A percentile compares a stretch with the other conserved stretches of the same genome.
These are phyloP conservation scores for Synanthedon myopaeformis DNA, from an alignment of 2,888 invertebrate species.

Conservation along the genomic window DNA sequence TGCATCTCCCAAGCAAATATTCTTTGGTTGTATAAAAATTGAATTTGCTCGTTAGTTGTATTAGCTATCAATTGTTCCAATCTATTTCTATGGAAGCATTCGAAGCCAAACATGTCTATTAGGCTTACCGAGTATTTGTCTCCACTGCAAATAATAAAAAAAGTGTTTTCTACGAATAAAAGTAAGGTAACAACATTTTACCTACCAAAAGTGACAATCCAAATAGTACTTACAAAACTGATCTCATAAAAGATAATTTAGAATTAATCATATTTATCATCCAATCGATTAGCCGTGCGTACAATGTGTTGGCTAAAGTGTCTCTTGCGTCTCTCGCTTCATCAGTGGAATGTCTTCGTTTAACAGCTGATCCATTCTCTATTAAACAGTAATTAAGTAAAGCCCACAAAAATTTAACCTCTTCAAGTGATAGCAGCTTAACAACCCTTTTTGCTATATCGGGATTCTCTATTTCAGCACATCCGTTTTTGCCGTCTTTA, in stretches of 20 bases:
- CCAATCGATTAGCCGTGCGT: constrained; percentile 89
- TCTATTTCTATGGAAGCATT: constrained; percentile 88
- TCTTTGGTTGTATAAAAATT: constrained; percentile 92
- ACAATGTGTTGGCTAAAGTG: constrained; percentile 86
- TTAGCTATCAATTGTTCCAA: constrained; percentile 91
- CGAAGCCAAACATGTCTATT: constrained; percentile 92
- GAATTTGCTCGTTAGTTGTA: constrained; percentile 91
- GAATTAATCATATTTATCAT: constrained; percentile 87
- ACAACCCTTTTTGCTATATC: constrained; percentile 80
- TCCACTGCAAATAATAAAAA: constrained; percentile 72
- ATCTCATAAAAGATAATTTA: constrained; percentile 83
- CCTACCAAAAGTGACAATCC: background rate
- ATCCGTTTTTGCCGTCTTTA: constrained; percentile 73
- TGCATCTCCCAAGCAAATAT: constrained; percentile 93
- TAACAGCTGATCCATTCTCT: constrained; percentile 77
- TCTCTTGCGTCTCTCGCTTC: constrained; percentile 89
- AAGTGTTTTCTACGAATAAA: background rate
- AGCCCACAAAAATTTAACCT: constrained; percentile 86
- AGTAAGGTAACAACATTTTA: background rate
- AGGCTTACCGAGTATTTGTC: constrained; percentile 85
- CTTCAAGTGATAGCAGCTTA: constrained; percentile 80
- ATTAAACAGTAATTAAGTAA: constrained; percentile 88
- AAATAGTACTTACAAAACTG: constrained; percentile 82
- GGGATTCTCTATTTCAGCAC: constrained; percentile 79
- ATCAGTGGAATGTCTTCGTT: constrained; percentile 76